Conservation (phyloP, 2,113 vertebrate genomes). For the Gopherus flavomarginatus region DNA sequence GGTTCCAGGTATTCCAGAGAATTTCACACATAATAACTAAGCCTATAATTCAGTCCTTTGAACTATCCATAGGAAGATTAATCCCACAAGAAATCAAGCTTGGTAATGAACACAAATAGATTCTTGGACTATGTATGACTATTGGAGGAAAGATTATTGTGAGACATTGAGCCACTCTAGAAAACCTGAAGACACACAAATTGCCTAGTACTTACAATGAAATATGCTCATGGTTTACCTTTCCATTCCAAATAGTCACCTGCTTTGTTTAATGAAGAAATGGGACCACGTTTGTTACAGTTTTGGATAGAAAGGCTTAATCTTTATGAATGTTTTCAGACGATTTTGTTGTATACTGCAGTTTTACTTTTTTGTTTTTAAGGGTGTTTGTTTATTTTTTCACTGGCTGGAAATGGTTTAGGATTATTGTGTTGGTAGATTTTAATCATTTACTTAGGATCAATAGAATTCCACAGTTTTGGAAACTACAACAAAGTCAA, state of each 20-base stretch:
- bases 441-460: background rate
- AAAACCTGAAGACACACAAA: constrained; percentile 33
- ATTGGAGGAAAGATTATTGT: constrained; percentile 30
- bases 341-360: background rate
- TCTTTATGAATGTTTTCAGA: background rate
- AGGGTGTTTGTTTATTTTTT: background rate
- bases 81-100: constrained; percentile 32
- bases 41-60: constrained; percentile 20
- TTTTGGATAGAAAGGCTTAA: background rate
- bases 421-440: background rate
- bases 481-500: background rate
- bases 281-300: background rate
- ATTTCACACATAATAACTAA: background rate
- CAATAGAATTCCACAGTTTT: background rate
- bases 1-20: background rate
- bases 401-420: background rate
- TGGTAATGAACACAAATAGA: constrained; percentile 46
- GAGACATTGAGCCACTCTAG: background rate
- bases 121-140: constrained; percentile 19
- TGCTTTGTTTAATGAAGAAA: background rate
- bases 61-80: constrained; percentile 6
- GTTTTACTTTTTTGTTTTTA: background rate
- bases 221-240: constrained; percentile 8
- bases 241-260: background rate
- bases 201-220: constrained; percentile 1